A percentile compares a stretch with the other conserved stretches of the same genome.
phyloP scores from a whole-genome alignment of 92 coral and sea anemone species.

The Scolanthus callimorphus region DNA sequence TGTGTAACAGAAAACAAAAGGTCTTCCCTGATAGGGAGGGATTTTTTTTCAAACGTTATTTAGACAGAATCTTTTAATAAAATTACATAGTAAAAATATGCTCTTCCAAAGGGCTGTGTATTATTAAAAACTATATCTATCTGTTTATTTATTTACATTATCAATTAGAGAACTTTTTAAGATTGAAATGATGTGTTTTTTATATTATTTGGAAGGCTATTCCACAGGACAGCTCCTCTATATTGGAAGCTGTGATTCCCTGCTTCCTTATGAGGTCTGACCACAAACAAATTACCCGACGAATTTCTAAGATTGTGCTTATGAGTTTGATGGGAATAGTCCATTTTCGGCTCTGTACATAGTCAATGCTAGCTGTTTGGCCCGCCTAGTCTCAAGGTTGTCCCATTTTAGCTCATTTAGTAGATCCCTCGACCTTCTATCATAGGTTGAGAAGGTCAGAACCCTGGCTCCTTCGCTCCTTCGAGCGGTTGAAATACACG shows the following conservation, averaged over 20 bases:
- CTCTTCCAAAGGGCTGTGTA: not conserved
- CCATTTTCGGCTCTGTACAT: conserved; percentile 10
- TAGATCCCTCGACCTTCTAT: conserved; percentile 6
- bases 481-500: too few species aligned
- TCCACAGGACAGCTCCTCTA: conserved; percentile 1
- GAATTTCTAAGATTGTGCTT: not conserved
- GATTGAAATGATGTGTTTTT: not conserved
- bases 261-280: not conserved
- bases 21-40: too few species aligned
- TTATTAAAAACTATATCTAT: too few species aligned
- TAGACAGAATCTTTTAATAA: not conserved
- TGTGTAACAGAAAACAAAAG: too few species aligned
- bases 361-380: conserved; percentile 6
- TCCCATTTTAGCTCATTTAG: conserved; percentile 27
- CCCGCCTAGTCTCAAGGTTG: conserved; percentile 18
- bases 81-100: not conserved
- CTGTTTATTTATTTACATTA: not conserved
- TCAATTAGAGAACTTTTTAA: not conserved
- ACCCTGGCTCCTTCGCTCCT: conserved; percentile 18
- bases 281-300: not conserved
- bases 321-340: not conserved
- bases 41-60: not conserved
- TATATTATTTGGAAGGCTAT: not conserved
- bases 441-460: conserved; percentile 8
- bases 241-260: conserved; percentile 2